phyloP scores from a whole-genome alignment of 1,140 invertebrate species.

The Achatina immaculata region DNA sequence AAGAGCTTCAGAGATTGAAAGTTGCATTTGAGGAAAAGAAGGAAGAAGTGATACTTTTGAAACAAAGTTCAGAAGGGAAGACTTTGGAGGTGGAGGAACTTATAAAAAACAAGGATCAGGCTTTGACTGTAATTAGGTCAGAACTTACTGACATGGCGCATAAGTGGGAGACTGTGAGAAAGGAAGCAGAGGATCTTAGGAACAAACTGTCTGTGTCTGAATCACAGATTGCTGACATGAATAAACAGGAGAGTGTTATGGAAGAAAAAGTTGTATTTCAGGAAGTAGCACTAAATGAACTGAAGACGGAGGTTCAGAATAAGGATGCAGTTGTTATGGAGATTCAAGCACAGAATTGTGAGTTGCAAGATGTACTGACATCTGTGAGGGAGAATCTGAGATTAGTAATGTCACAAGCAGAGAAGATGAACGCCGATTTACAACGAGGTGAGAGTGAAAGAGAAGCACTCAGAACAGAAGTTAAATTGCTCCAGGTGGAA shows the following conservation, averaged over 20 bases:
- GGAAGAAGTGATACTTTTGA: conserved; percentile 7
- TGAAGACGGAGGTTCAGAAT: neutral
- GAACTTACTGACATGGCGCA: neutral
- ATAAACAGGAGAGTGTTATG: neutral
- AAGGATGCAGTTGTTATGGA: neutral
- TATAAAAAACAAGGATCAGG: neutral
- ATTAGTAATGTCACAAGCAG: neutral
- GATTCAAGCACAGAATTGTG: neutral
- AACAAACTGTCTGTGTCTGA: neutral
- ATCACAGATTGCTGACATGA: neutral
- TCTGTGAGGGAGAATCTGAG: neutral
- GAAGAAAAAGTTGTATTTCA: neutral
- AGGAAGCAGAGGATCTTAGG: neutral
- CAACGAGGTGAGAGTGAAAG: neutral
- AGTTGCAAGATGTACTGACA: neutral
- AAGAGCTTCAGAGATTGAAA: neutral
- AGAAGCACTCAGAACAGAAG: neutral
- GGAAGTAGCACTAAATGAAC: neutral
- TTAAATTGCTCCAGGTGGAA: neutral
- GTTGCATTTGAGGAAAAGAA: neutral
- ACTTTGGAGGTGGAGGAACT: neutral
- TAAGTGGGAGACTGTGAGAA: neutral
- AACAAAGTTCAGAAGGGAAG: conserved; percentile 15
- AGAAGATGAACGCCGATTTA: neutral
- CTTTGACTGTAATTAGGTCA: neutral